Evolutionary conservation across 1,140 invertebrate genomes (phyloP), one percentile per base, ranked within the genome.

Genomic region (Formica selysi): DNA sequence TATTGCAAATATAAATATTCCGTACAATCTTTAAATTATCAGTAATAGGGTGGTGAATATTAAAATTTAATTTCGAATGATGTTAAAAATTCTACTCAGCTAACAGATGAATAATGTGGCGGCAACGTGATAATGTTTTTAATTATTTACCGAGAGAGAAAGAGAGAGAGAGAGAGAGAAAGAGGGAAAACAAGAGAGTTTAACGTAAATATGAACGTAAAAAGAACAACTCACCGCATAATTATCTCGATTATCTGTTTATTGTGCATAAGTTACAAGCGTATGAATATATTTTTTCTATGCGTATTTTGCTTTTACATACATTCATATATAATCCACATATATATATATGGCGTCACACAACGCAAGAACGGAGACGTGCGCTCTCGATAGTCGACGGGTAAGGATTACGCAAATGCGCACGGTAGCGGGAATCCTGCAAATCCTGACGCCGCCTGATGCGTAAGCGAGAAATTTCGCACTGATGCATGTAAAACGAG

Each of bases 331-430:
- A 41, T 41, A 41, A 41, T 3, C 1, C 10, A 41, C 7, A 16
- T 48, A 48, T 16, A 48, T 48, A 51, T 51, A 51, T 51, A 10
- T 51, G 48, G 16, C 8, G 26, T 36, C 41, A 32, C 19, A 70
- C 67, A 71, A 48, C 57, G 29, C 16, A 41, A 16, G 26, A 22
- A 71, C 54, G 71, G 64, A 59, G 22, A 74, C 41, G 65, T 19
- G 29, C 44, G 41, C 41, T 64, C 41, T 81, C 76, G 16, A 22
- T 80, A 67, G 74, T 51, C 10, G 61, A 54, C 51, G 38, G 57
- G n/a, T 41, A 78, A 84, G 79, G 74, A 90, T 90, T 80, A 89
- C 59, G 61, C 57, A 87, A 87, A 90, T 90, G 74, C 79, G 48
- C 76, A 65, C 26, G 51, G 6, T 67, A 70, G 36, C 48, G 48